A percentile compares a stretch with the other conserved stretches of the same genome.
Evolutionary conservation across 2,113 vertebrate genomes (phyloP).

Genomic region (Ariopsis seemanni): DNA sequence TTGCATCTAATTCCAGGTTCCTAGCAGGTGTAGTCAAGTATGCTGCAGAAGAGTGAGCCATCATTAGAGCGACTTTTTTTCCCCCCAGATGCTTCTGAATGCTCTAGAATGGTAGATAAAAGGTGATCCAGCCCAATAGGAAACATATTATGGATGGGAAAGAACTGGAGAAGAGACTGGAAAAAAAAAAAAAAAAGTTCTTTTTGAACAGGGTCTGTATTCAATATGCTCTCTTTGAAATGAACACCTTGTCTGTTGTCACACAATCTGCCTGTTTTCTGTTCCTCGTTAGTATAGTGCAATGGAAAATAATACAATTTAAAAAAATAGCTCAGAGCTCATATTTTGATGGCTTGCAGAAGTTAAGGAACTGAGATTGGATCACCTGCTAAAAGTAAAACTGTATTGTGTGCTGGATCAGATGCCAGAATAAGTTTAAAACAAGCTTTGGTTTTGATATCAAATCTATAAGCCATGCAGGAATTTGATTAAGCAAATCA

Average conservation of each 20-base stretch:
- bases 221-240: background rate
- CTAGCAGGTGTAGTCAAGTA: background rate
- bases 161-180: background rate
- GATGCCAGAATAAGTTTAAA: background rate
- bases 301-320: background rate
- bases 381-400: conserved; percentile 36
- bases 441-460: background rate
- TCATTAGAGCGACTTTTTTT: background rate
- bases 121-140: background rate
- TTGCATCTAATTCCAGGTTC: background rate
- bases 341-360: conserved; percentile 8
- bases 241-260: background rate
- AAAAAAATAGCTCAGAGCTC: background rate
- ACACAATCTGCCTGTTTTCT: conserved; percentile 2
- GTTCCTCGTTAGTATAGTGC: background rate
- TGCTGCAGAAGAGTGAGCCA: background rate
- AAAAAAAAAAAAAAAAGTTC: background rate
- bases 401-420: background rate
- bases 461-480: background rate
- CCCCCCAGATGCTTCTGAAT: background rate
- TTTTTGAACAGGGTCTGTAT: background rate
- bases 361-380: conserved; percentile 40
- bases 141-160: conserved; percentile 13
- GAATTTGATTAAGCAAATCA: background rate
- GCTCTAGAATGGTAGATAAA: background rate